A percentile compares a stretch with the other conserved stretches of the same genome.
phyloP scores from a whole-genome alignment of 2,113 vertebrate species.

The Tachysurus fulvidraco region DNA sequence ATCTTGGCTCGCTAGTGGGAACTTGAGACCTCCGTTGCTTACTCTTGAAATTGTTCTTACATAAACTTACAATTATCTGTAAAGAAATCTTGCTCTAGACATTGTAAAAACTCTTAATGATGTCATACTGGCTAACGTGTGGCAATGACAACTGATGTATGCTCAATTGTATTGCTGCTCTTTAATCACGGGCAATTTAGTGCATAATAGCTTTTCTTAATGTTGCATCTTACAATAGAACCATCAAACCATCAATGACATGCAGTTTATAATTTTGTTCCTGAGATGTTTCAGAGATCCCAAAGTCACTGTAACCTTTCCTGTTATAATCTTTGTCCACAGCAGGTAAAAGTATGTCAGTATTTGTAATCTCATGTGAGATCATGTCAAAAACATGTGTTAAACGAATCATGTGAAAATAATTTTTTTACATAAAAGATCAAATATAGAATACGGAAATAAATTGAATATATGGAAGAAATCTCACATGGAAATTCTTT shows the following conservation, averaged over 20 bases:
- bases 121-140: background rate
- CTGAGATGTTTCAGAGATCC: background rate
- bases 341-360: background rate
- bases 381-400: background rate
- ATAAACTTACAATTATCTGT: conserved; percentile 10
- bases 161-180: background rate
- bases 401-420: background rate
- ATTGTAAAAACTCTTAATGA: conserved; percentile 2
- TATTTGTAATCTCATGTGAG: background rate
- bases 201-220: conserved; percentile 27
- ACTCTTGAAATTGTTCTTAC: background rate
- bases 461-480: background rate
- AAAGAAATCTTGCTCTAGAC: background rate
- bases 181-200: background rate
- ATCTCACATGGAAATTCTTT: too few species aligned
- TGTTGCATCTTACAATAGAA: conserved; percentile 5
- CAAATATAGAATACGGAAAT: background rate
- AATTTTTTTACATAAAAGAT: background rate
- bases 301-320: background rate
- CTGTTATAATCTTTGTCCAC: background rate
- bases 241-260: conserved; percentile 25
- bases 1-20: background rate
- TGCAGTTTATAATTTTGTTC: conserved; percentile 15
- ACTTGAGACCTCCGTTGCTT: background rate
- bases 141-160: conserved; percentile 22